Evolutionary conservation across 1,140 invertebrate genomes (phyloP), one percentile per base, ranked within the genome.

Genomic region (Drosophila pachea): DNA sequence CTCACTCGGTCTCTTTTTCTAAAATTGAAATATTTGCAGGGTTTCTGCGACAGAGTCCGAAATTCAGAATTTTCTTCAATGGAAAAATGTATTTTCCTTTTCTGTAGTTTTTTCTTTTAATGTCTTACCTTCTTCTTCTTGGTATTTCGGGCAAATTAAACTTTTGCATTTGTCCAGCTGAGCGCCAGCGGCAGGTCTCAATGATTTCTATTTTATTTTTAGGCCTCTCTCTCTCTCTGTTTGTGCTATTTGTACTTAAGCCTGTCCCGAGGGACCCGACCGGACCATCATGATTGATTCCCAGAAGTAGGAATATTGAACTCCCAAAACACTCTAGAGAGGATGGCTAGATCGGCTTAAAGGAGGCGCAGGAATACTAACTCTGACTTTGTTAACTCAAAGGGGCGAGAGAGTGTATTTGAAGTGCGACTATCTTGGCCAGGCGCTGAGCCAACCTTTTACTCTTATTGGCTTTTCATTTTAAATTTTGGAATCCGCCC

Each of bases 151-250:
- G 64, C 43, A 64, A 76, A 68, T 74, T 63, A 59, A 73, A 77
- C 52, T 62, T 68, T 63, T 52, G 12, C 52, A 54, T 62, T 62
- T 50, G 40, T 31, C 12, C 45, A 38, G 16, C 35, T 16, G 11
- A 36, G 56, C 40, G 14, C 16, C 12, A 7, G 40, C 12, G 22
- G 60, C 33, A 58, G 52, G 70, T 43, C 59, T 58, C 49, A 47
- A 76, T 69, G 64, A 77, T 60, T 72, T 76, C 22, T 54, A 62
- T 62, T 76, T 81, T 78, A 83, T 83, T 83, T 83, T 78, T 83
- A 82, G 78, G 64, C 43, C 38, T 11, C 36, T 22, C 38, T 9
- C 38, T 11, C 36, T 22, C 38, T 9, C 9, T 14, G 31, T 29
- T 48, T 36, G 9, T 7, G 12, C 40, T 43, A 4, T 33, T 49